These are phyloP conservation scores for Deroplatys truncata DNA, from an alignment of 2,888 invertebrate species.

Conservation along the genomic window DNA sequence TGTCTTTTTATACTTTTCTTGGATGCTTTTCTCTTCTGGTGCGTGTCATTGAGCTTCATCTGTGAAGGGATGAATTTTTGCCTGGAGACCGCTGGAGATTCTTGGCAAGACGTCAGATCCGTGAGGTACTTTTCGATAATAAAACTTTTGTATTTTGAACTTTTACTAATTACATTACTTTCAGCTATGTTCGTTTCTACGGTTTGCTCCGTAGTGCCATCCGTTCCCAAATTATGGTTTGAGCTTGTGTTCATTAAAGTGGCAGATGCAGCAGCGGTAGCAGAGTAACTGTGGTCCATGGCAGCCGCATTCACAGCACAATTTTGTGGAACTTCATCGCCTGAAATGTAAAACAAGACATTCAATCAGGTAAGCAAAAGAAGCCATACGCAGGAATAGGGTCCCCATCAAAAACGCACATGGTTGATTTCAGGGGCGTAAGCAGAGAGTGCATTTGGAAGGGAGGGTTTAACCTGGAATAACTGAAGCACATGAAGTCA, in stretches of 20 bases:
- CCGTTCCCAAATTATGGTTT: not conserved
- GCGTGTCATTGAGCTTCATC: not conserved
- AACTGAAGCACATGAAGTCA: no score
- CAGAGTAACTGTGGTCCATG: conserved; percentile 20
- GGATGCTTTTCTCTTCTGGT: not conserved
- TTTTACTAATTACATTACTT: not conserved
- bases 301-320: conserved; percentile 1
- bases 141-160: not conserved
- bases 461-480: no score
- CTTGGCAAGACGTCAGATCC: not conserved
- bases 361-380: not conserved
- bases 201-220: not conserved
- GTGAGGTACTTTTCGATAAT: not conserved
- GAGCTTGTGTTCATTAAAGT: not conserved
- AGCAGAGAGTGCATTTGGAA: no score
- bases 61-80: not conserved
- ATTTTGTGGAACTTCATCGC: not conserved
- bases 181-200: not conserved
- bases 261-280: not conserved
- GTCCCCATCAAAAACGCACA: no score
- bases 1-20: not conserved
- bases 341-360: not conserved
- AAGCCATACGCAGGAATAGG: no score
- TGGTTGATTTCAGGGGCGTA: no score
- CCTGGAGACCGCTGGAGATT: not conserved